These are phyloP conservation scores for Lytechinus pictus DNA, from an alignment of 35 echinoderm and acorn worm species.

Conservation along the genomic window DNA sequence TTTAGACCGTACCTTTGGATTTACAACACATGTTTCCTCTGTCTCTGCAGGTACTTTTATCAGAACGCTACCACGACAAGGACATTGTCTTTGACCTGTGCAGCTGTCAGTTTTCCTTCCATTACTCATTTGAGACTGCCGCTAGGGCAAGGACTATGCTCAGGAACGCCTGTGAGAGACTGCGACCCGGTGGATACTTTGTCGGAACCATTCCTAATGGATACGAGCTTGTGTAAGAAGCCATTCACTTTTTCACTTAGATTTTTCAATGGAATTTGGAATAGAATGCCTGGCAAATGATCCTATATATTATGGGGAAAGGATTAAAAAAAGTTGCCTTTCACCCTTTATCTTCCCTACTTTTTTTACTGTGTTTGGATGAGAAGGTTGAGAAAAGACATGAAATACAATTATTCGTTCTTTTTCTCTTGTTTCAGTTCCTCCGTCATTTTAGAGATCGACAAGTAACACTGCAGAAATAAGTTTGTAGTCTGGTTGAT, in stretches of 20 bases:
- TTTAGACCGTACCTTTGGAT: not conserved
- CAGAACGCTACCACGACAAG: constrained; percentile 81
- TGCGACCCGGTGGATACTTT: constrained; percentile 88
- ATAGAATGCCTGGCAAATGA: too few species aligned
- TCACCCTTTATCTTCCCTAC: too few species aligned
- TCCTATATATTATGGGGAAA: too few species aligned
- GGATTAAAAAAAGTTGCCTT: too few species aligned
- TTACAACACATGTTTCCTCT: not conserved
- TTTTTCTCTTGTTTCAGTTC: too few species aligned
- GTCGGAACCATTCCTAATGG: constrained; percentile 91
- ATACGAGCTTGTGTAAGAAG: constrained; percentile 90
- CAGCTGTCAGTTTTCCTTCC: constrained; percentile 97
- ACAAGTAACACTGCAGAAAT: too few species aligned
- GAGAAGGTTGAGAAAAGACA: too few species aligned
- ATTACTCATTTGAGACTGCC: constrained; percentile 95
- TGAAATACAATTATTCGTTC: too few species aligned
- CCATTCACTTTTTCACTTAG: not conserved
- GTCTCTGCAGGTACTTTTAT: constrained; percentile 57
- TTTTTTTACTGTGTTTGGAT: too few species aligned
- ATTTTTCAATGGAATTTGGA: too few species aligned
- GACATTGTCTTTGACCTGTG: constrained; percentile 81
- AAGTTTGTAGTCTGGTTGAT: too few species aligned
- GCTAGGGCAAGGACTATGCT: constrained; percentile 86
- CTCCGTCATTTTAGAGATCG: too few species aligned
- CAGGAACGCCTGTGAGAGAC: constrained; percentile 90